Evolutionary conservation across 2,797 vertebrate genomes (phyloP).

Genomic region (Poecile montanus): DNA sequence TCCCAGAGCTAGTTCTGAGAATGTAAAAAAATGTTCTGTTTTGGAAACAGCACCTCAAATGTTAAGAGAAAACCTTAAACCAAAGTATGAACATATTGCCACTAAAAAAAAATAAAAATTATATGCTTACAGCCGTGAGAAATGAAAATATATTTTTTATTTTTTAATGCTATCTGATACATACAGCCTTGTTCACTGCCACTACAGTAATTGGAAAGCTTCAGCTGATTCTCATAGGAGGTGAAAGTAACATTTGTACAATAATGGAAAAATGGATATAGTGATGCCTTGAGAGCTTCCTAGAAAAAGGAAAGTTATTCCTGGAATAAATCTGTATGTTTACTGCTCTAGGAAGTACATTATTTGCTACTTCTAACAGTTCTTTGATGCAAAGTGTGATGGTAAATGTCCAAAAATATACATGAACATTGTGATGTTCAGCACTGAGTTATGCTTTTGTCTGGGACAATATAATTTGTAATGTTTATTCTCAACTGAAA

Average conservation of each 20-base stretch:
- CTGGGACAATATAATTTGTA: not conserved
- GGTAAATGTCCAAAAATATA: not conserved
- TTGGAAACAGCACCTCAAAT: not conserved
- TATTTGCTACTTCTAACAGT: not conserved
- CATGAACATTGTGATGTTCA: not conserved
- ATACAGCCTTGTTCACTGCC: not conserved
- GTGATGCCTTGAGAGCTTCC: not conserved
- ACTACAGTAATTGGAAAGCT: not conserved
- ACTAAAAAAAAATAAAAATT: not conserved
- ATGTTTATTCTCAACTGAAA: not conserved
- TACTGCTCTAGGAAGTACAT: not conserved
- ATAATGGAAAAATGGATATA: not conserved
- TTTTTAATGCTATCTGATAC: not conserved
- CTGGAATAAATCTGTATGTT: not conserved
- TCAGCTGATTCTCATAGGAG: not conserved
- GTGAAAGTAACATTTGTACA: not conserved
- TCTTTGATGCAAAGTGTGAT: not conserved
- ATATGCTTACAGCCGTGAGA: not conserved
- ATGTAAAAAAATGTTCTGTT: not conserved
- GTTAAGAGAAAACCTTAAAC: not conserved
- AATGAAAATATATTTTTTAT: not conserved
- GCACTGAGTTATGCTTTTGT: not conserved
- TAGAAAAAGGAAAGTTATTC: not conserved
- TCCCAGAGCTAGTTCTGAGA: not conserved
- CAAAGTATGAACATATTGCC: not conserved